Base-by-base conservation (phyloP, 1,140 invertebrate species). In the Eufriesea mexicana region DNA sequence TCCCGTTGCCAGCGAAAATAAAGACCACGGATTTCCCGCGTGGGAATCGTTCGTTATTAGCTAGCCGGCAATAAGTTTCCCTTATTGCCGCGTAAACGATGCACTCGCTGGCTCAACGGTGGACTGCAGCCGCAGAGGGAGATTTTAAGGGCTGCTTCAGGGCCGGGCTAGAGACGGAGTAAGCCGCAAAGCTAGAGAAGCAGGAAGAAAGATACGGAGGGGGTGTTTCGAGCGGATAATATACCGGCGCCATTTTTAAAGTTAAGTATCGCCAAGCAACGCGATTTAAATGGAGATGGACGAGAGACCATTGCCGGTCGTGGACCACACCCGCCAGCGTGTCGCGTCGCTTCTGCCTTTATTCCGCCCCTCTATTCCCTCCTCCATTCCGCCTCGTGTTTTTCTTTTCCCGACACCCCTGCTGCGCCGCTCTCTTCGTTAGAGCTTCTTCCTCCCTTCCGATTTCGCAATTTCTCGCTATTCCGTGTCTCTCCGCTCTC, bases 271-370 rank as follows among this genome's bases (percentile, higher is more conserved):
- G 83, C 86, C 79, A 81, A 86, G 89, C 85, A 86, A 90, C 80
- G 86, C 85, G 86, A 90, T 91, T 91, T 91, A 91, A 91, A 91
- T 91, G 89, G 87, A 91, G 90, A 91, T 89, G 85, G 76, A 91
- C 87, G 90, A 91, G 79, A 66, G 75, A 61, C 85, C 83, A 85
- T 90, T 89, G 76, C 71, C 66, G 75, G 70, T 75, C 35, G 84
- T 64, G 75, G 72, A 89, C 83, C 79, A 25, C 66, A 66, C 25
- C 42, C 28, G 18, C 71, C 9, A 42, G 35, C 35, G 35, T 35
- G 35, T 35, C 35, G 35, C 35, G 35, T 35, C 35, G 35, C 35
- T 35, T 4, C 35, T 49, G 49, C 23, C 35, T 28, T 35, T 23
- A 5, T 73, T 74, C 16, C 14, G 35, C 25, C 23, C 54, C 42